phyloP scores from a whole-genome alignment of 1,140 invertebrate genomes.

The Bombus sylvicola region DNA sequence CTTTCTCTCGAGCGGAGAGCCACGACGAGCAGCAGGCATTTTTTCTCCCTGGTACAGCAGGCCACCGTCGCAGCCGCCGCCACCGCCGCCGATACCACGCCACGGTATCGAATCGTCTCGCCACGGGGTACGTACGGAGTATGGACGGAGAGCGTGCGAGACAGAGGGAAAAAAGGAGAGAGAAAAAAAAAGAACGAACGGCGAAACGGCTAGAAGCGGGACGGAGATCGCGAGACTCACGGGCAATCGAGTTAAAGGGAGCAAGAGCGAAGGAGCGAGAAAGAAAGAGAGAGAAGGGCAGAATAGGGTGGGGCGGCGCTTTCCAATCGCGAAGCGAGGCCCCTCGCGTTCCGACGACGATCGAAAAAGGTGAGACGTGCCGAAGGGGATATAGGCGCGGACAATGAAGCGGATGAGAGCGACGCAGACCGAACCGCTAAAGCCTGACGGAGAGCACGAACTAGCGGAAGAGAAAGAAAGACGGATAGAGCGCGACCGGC shows the following conservation, averaged over 20 bases:
- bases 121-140: slow-evolving; percentile 53
- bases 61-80: slow-evolving; percentile 51
- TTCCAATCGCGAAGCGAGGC: slow-evolving; percentile 72
- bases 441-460: not conserved
- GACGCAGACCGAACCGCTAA: slow-evolving; percentile 38
- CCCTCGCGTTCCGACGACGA: slow-evolving; percentile 64
- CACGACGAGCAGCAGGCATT: slow-evolving; percentile 53
- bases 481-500: slow-evolving; percentile 8
- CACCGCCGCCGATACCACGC: slow-evolving; percentile 18
- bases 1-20: slow-evolving; percentile 35
- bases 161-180: not conserved
- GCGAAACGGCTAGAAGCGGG: slow-evolving; percentile 13
- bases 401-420: slow-evolving; percentile 72
- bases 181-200: slow-evolving; percentile 4
- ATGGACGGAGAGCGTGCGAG: slow-evolving; percentile 13
- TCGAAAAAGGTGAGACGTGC: slow-evolving; percentile 78
- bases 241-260: slow-evolving; percentile 30
- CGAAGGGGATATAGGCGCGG: slow-evolving; percentile 75
- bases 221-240: slow-evolving; percentile 5
- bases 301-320: slow-evolving; percentile 69
- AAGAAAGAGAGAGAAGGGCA: slow-evolving; percentile 12
- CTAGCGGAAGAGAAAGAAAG: not conserved
- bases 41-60: slow-evolving; percentile 67
- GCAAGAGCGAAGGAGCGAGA: not conserved
- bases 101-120: slow-evolving; percentile 75